phyloP scores from a whole-genome alignment of 2,888 invertebrate genomes.

The Hydrotaea cyrtoneurina region DNA sequence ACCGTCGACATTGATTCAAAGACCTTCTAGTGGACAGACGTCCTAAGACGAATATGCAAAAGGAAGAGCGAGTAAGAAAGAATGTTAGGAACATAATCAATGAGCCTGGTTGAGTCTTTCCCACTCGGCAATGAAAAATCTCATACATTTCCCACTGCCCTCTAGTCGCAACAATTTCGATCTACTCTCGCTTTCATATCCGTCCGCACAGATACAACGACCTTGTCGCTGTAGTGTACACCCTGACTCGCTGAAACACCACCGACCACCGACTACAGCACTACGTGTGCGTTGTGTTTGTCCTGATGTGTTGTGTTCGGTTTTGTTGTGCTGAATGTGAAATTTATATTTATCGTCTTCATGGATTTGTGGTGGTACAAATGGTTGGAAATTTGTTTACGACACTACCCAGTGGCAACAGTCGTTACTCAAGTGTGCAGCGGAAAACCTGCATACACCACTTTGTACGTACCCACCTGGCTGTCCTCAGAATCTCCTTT shows the following conservation, averaged over 20 bases:
- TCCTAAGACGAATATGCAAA: no score
- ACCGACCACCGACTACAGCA: background rate
- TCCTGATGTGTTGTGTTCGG: constrained; percentile 5
- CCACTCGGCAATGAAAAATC: no score
- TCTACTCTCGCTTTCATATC: no score
- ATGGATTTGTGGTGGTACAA: constrained; percentile 54
- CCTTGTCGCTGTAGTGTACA: background rate
- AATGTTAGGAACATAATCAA: no score
- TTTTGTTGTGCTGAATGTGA: background rate
- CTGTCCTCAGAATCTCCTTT: background rate
- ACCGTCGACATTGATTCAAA: no score
- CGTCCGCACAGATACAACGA: constrained; percentile 33
- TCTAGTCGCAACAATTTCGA: no score
- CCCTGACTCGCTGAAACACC: background rate
- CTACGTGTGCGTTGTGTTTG: background rate
- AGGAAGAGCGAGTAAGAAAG: no score
- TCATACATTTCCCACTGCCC: no score
- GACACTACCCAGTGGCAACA: constrained; percentile 36
- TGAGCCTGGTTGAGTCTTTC: no score
- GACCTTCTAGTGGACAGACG: no score
- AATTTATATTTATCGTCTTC: constrained; percentile 62
- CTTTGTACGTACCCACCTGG: background rate
- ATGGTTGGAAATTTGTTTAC: constrained; percentile 65
- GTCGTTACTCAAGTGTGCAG: constrained; percentile 25
- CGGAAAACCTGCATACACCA: background rate